These are phyloP conservation scores for Macrosteles quadrilineatus DNA, from an alignment of 1,140 invertebrate genomes.

Conservation along the genomic window DNA sequence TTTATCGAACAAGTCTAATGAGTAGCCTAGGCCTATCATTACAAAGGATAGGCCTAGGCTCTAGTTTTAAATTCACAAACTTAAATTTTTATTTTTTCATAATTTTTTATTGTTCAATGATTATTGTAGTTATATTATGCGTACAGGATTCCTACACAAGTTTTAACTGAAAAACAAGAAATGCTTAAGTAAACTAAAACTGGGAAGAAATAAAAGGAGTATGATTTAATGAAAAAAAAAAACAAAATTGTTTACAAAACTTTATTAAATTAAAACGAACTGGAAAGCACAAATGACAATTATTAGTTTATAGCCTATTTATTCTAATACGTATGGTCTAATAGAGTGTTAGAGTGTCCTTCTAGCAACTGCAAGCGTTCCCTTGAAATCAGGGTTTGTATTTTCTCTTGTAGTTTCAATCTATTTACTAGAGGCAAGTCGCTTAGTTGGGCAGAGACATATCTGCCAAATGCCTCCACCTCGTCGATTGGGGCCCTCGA, in stretches of 20 bases:
- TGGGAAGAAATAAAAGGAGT: not conserved
- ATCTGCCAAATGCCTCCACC: conserved; percentile 5
- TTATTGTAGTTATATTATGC: no score
- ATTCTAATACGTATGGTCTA: not conserved
- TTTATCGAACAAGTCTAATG: no score
- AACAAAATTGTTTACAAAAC: not conserved
- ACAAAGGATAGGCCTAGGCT: no score
- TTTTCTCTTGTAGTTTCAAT: conserved; percentile 4
- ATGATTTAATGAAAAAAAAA: no score
- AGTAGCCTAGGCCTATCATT: no score
- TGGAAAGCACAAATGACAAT: no score
- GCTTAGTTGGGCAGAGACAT: conserved; percentile 1
- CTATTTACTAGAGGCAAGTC: not conserved
- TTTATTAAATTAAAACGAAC: conserved; percentile 2
- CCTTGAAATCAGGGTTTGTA: conserved; percentile 15
- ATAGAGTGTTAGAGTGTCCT: not conserved
- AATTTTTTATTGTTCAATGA: no score
- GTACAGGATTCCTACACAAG: no score
- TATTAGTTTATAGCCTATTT: no score
- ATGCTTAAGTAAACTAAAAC: not conserved
- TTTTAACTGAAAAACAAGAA: not conserved
- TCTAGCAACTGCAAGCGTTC: conserved; percentile 1
- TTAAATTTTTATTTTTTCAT: no score
- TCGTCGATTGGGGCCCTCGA: not conserved
- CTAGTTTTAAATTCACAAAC: no score